These are phyloP conservation scores for Penelope pileata DNA, from an alignment of 2,113 vertebrate species.

Conservation along the genomic window DNA sequence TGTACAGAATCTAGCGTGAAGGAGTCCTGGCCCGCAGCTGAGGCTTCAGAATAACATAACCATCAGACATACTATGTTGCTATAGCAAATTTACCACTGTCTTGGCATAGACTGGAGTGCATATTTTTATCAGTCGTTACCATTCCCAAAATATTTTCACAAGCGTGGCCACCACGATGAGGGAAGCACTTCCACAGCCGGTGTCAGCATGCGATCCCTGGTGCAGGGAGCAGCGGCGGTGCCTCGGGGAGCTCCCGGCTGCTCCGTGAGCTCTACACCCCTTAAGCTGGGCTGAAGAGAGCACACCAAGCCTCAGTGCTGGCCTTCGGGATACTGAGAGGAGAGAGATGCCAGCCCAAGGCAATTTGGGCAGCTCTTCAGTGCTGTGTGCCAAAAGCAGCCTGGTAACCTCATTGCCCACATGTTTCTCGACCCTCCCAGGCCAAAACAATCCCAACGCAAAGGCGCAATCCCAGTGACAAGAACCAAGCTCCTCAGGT, in stretches of 20 bases:
- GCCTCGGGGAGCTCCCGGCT: accelerated
- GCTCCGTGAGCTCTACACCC: background rate
- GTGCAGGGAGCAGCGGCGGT: background rate
- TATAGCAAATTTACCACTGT: constrained; percentile 49
- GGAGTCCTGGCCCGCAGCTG: constrained; percentile 57
- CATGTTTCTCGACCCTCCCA: accelerated
- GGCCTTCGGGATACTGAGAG: background rate
- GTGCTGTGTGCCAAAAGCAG: background rate
- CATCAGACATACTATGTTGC: constrained; percentile 58
- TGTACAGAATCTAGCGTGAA: constrained; percentile 32
- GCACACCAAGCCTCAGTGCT: accelerated
- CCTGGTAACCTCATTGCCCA: accelerated
- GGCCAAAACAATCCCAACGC: background rate
- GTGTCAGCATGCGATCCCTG: background rate
- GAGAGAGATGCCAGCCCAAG: background rate
- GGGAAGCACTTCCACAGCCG: background rate
- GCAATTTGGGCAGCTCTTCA: background rate
- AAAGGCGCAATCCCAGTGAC: background rate
- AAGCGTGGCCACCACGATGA: constrained; percentile 15
- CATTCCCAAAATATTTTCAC: constrained; percentile 54
- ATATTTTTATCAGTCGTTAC: constrained; percentile 40
- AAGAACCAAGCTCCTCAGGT: background rate
- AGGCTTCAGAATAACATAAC: constrained; percentile 45
- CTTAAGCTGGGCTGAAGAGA: accelerated
- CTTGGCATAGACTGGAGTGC: constrained; percentile 32